Evolutionary conservation across 2,113 vertebrate genomes (phyloP).

Genomic region (Opisthocomus hoazin): DNA sequence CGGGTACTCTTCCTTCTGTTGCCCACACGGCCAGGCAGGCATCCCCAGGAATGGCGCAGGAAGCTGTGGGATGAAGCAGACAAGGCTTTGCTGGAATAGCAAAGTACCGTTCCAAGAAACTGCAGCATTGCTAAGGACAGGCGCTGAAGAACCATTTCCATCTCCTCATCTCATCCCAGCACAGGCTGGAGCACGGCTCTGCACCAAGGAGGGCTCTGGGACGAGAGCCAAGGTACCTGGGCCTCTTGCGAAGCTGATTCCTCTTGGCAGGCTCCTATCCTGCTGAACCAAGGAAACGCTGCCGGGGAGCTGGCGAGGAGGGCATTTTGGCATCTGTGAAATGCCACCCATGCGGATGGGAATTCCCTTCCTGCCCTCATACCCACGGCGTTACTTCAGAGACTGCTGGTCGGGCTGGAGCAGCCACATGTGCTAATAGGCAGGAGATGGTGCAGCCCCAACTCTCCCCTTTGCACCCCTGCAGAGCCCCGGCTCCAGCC

Average conservation of each 20-base stretch:
- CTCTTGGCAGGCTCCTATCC: conserved; percentile 41
- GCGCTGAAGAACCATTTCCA: not conserved
- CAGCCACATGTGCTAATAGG: not conserved
- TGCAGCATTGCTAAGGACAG: not conserved
- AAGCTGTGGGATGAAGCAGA: not conserved
- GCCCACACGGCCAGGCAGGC: not conserved
- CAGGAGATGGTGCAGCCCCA: not conserved
- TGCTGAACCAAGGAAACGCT: conserved; percentile 19
- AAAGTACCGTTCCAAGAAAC: not conserved
- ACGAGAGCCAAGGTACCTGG: conserved; percentile 51
- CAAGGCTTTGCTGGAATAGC: not conserved
- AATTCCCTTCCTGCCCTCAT: conserved; percentile 32
- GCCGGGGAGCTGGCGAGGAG: not conserved
- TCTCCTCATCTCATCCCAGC: not conserved
- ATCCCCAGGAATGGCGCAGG: not conserved
- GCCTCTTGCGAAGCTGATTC: conserved; percentile 17
- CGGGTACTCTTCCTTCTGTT: not conserved
- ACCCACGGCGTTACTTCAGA: not conserved
- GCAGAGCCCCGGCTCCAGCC: not conserved
- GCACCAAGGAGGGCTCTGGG: not conserved
- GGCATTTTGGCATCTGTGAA: conserved; percentile 42
- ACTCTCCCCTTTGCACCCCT: not conserved
- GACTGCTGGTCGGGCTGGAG: not conserved
- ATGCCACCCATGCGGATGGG: conserved; percentile 48
- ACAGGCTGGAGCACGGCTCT: not conserved